These are phyloP conservation scores for Euglossa dilemma DNA, from an alignment of 1,140 invertebrate genomes.

Conservation along the genomic window DNA sequence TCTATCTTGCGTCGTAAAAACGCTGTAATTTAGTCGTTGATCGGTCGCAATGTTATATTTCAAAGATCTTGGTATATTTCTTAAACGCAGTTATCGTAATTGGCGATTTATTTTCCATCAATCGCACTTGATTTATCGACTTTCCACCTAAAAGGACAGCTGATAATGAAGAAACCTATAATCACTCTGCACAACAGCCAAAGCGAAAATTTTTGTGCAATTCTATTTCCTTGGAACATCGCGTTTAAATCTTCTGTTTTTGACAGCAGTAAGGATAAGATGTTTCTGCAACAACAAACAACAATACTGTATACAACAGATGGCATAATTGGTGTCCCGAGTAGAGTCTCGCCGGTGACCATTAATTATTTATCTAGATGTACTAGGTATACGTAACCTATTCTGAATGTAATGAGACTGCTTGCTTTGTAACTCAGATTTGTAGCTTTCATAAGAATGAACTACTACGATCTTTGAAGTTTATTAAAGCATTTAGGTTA, in stretches of 20 bases:
- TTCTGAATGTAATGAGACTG: neutral
- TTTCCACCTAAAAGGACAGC: neutral
- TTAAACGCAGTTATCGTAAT: too few relatives aligned
- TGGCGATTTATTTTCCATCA: neutral
- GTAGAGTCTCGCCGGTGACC: neutral
- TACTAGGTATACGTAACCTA: conserved; percentile 7
- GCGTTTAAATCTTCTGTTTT: neutral
- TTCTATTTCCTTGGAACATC: neutral
- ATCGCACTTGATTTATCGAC: neutral
- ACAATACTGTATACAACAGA: neutral
- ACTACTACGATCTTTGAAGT: neutral
- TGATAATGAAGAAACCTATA: neutral
- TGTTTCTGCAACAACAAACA: neutral
- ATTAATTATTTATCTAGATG: conserved; percentile 51
- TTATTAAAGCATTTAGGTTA: neutral
- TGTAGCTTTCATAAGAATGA: neutral
- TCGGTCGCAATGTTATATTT: too few relatives aligned
- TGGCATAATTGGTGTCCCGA: neutral
- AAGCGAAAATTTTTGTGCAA: conserved; percentile 27
- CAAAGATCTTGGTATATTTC: too few relatives aligned
- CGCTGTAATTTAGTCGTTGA: too few relatives aligned
- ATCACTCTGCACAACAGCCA: neutral
- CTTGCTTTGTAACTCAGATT: neutral
- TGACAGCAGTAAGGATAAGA: neutral
- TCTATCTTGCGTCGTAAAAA: too few relatives aligned